A percentile compares a stretch with the other conserved stretches of the same genome.
These are phyloP conservation scores for Glossophaga mutica DNA, from an alignment of 2,797 vertebrate species.

Conservation along the genomic window DNA sequence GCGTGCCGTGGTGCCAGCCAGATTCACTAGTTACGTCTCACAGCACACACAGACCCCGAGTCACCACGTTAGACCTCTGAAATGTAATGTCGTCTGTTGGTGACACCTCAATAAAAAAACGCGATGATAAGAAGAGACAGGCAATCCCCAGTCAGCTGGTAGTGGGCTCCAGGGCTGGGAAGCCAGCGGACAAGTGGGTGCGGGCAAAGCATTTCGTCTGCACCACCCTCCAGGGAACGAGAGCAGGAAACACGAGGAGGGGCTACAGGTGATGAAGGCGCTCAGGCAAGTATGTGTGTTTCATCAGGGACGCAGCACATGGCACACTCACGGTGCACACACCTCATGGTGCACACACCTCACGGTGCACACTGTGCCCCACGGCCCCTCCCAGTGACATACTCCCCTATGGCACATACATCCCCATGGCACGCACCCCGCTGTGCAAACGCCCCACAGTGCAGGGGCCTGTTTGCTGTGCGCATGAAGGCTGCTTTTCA, in stretches of 20 bases:
- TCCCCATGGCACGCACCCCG: too few species aligned
- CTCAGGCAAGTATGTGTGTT: background rate
- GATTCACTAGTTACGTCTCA: background rate
- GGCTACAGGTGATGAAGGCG: background rate
- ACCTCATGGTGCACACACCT: background rate
- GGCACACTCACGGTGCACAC: too few species aligned
- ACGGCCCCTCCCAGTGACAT: accelerated
- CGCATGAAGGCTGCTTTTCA: background rate
- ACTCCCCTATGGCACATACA: too few species aligned
- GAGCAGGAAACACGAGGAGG: background rate
- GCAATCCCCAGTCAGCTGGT: background rate
- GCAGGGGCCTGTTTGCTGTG: background rate
- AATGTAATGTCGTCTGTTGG: background rate
- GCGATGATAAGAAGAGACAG: background rate
- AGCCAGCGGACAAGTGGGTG: background rate
- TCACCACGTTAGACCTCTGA: background rate
- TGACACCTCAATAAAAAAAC: background rate
- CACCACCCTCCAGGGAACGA: background rate
- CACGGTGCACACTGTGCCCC: background rate
- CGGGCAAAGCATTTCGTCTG: background rate
- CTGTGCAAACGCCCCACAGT: background rate
- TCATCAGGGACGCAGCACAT: too few species aligned
- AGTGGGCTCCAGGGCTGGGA: background rate
- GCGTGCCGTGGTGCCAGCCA: too few species aligned
- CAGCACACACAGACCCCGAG: background rate